These are phyloP conservation scores for Phyllotreta cruciferae DNA, from an alignment of 2,888 invertebrate species.

Conservation along the genomic window DNA sequence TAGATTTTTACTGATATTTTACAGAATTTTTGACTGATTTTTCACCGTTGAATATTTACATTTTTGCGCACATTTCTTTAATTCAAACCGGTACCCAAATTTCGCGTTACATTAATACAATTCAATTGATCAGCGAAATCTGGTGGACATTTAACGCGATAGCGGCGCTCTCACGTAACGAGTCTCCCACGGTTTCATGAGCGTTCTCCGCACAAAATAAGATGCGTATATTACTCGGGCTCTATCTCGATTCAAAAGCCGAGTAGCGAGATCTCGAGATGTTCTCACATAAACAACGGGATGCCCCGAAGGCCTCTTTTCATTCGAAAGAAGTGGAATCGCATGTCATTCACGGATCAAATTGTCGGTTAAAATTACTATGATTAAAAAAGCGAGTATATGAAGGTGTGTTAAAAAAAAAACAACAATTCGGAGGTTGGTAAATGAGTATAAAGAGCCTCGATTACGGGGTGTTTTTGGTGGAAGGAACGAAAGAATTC, in stretches of 20 bases:
- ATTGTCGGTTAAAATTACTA: too few relatives aligned
- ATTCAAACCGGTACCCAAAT: too few relatives aligned
- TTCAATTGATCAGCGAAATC: constrained; percentile 1
- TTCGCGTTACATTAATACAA: too few relatives aligned
- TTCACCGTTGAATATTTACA: too few relatives aligned
- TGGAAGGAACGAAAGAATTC: neutral
- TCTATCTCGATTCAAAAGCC: constrained; percentile 24
- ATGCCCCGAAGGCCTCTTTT: neutral
- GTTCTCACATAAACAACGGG: constrained; percentile 27
- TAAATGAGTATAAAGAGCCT: neutral
- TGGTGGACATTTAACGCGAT: constrained; percentile 24
- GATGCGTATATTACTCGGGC: neutral
- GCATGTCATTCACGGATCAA: too few relatives aligned
- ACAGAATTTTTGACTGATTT: too few relatives aligned
- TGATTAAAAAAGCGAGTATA: too few relatives aligned
- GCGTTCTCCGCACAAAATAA: constrained; percentile 6
- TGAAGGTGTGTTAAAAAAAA: too few relatives aligned
- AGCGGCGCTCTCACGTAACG: constrained; percentile 23
- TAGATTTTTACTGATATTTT: too few relatives aligned
- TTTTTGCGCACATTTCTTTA: too few relatives aligned
- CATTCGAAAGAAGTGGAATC: too few relatives aligned
- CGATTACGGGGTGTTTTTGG: neutral
- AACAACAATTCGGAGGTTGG: too few relatives aligned
- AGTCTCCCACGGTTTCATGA: constrained; percentile 18
- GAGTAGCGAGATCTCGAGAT: constrained; percentile 19